Evolutionary conservation across 2,797 vertebrate genomes (phyloP).

Genomic region (Pseudomugil gertrudae): DNA sequence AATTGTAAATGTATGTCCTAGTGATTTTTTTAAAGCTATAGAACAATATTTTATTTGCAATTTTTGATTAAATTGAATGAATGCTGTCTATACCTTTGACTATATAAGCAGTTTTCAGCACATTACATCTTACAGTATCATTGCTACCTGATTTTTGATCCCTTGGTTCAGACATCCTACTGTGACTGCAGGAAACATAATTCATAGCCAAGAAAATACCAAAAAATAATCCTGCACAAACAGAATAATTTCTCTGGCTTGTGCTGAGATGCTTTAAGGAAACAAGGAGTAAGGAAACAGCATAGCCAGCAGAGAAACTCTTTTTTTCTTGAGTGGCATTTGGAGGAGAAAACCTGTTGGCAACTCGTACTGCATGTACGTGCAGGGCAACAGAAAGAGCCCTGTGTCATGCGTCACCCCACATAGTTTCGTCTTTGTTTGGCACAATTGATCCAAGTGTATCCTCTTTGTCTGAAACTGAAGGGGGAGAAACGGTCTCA

Average conservation of each 20-base stretch:
- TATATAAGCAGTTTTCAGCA: constrained; percentile 1
- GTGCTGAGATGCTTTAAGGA: constrained; percentile 58
- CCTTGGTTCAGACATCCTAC: constrained; percentile 9
- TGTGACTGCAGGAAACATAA: constrained; percentile 28
- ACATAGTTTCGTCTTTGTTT: constrained; percentile 78
- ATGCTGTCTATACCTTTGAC: not conserved
- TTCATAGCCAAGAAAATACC: constrained; percentile 50
- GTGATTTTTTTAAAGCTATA: not conserved
- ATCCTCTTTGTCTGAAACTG: constrained; percentile 75
- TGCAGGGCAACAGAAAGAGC: constrained; percentile 78
- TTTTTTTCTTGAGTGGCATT: constrained; percentile 75
- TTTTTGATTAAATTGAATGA: not conserved
- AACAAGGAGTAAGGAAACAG: constrained; percentile 4
- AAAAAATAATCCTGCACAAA: constrained; percentile 60
- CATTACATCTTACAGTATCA: constrained; percentile 3
- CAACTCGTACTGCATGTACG: constrained; percentile 74
- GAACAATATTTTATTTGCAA: not conserved
- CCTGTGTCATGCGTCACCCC: constrained; percentile 78
- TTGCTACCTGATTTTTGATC: constrained; percentile 7
- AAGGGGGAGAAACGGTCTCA: constrained; percentile 59
- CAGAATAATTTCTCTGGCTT: constrained; percentile 10
- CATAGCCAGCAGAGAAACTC: constrained; percentile 41
- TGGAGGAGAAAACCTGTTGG: constrained; percentile 77
- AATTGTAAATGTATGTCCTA: constrained; percentile 3
- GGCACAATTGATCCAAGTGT: constrained; percentile 80